Evolutionary conservation across 2,888 invertebrate genomes (phyloP), one percentile per base, ranked within the genome.

Genomic region (Mantis religiosa): DNA sequence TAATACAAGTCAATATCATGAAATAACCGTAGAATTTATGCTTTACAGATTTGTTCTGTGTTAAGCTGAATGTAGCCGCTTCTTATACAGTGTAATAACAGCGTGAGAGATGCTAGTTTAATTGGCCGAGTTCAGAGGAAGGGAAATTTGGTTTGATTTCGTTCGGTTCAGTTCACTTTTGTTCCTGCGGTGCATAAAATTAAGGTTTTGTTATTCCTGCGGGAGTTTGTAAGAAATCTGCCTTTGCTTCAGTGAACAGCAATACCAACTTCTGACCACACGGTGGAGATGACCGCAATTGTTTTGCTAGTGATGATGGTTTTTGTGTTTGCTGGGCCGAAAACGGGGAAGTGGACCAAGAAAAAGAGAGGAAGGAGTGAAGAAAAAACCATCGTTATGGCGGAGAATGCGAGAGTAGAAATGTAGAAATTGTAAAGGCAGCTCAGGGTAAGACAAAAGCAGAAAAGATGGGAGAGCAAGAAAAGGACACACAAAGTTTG

Each of bases 361-460:
- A 71, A 71, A 71, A 20, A 4, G 14, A 20, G 25, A 71, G 20
- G 25, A 20, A 25, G 25, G 54, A 25, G 54, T 20, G 20, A 25
- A 25, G 54, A 71, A 71, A 71, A 71, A 41, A 41, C 41, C 54
- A 71, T 71, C 54, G 20, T 71, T 71, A 71, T 71, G 54, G 54
- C 54, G 54, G 54, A 71, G 25, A 28, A 54, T 30, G 81, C 27
- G 28, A 87, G 86, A 87, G 84, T 14, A 41, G 54, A 85, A 87
- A 87, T 87, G 81, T 81, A 87, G 86, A 87, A 87, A 81, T 87
- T 87, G 86, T 87, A 82, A 28, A 85, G 81, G 81, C 86, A 87
- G 28, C 81, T 54, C 54, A 71, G 54, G 15, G 54, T 71, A 71
- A 71, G 54, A 71, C 54, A 71, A 71, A 71, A 20, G 54, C 54